Conservation (phyloP, 2,113 vertebrate genomes). For the Paraplagusia blochii region DNA sequence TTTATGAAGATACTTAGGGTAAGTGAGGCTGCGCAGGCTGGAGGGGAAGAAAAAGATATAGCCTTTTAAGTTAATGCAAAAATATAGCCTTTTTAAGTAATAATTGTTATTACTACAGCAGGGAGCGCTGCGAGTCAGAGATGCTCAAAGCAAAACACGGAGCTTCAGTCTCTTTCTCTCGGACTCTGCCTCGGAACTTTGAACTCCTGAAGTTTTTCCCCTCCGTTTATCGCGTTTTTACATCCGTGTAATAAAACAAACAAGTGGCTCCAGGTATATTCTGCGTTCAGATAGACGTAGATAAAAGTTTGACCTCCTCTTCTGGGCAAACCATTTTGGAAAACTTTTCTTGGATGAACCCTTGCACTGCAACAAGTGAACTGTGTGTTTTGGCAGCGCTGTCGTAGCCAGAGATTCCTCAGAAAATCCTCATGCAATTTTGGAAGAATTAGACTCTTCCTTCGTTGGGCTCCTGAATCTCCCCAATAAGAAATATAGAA, state of each 20-base stretch:
- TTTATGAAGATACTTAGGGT: slow-evolving; percentile 99
- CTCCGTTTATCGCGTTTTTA: neutral
- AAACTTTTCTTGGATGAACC: slow-evolving; percentile 62
- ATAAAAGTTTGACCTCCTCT: slow-evolving; percentile 22
- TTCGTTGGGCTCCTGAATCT: slow-evolving; percentile 48
- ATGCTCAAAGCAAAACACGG: slow-evolving; percentile 52
- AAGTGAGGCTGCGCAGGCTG: slow-evolving; percentile 93
- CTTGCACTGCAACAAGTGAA: slow-evolving; percentile 74
- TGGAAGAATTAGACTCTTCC: slow-evolving; percentile 63
- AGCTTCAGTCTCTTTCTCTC: slow-evolving; percentile 50
- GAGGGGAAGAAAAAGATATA: slow-evolving; percentile 82
- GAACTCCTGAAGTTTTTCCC: slow-evolving; percentile 24
- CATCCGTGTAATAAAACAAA: no score
- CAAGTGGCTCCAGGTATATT: no score
- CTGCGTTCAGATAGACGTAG: neutral
- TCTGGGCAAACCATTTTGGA: slow-evolving; percentile 44
- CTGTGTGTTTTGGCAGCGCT: slow-evolving; percentile 62
- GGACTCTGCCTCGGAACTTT: slow-evolving; percentile 35
- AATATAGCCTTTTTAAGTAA: slow-evolving; percentile 83
- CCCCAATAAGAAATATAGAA: slow-evolving; percentile 63
- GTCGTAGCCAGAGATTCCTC: slow-evolving; percentile 52
- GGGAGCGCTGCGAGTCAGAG: slow-evolving; percentile 47
- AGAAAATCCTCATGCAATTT: slow-evolving; percentile 65
- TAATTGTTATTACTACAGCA: slow-evolving; percentile 77
- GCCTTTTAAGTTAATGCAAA: slow-evolving; percentile 92